A percentile compares a stretch with the other conserved stretches of the same genome.
Evolutionary conservation across 2,113 vertebrate genomes (phyloP).

Genomic region (Hippocampus abdominalis): DNA sequence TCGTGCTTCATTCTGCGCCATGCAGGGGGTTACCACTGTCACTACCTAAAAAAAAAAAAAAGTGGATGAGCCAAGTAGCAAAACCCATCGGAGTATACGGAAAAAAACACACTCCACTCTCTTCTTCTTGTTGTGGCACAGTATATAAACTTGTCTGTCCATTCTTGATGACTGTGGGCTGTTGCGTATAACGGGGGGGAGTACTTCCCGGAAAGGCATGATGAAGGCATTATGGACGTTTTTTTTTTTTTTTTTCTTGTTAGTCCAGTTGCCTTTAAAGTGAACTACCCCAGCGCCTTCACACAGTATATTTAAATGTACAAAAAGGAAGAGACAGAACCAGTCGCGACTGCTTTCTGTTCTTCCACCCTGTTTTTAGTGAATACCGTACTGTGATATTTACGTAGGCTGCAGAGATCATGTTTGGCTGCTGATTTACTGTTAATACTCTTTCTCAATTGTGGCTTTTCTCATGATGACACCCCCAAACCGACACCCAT

Average conservation of each 20-base stretch:
- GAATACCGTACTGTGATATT: constrained; percentile 69
- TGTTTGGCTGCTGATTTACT: constrained; percentile 67
- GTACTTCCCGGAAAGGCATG: constrained; percentile 28
- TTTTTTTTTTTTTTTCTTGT: constrained; percentile 42
- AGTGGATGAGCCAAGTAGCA: constrained; percentile 35
- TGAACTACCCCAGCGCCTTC: constrained; percentile 60
- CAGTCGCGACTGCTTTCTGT: constrained; percentile 50
- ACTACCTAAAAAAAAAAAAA: constrained; percentile 35
- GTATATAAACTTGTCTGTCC: constrained; percentile 39
- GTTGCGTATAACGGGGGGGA: constrained; percentile 13
- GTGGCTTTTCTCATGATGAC: constrained; percentile 66
- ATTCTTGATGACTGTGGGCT: constrained; percentile 42
- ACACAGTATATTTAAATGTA: constrained; percentile 57
- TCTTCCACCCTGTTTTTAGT: constrained; percentile 65
- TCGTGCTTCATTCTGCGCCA: constrained; percentile 36
- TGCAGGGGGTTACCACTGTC: constrained; percentile 20
- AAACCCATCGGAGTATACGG: constrained; percentile 26
- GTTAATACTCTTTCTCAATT: constrained; percentile 67
- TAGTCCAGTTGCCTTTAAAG: constrained; percentile 66
- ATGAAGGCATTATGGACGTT: constrained; percentile 50
- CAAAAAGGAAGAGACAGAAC: constrained; percentile 23
- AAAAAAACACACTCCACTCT: constrained; percentile 18
- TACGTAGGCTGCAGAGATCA: constrained; percentile 64
- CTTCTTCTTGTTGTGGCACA: constrained; percentile 20
- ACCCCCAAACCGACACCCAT: constrained; percentile 10